A percentile compares a stretch with the other conserved stretches of the same genome.
Conservation (phyloP, 2,113 vertebrate genomes). For the Nematolebias whitei region DNA sequence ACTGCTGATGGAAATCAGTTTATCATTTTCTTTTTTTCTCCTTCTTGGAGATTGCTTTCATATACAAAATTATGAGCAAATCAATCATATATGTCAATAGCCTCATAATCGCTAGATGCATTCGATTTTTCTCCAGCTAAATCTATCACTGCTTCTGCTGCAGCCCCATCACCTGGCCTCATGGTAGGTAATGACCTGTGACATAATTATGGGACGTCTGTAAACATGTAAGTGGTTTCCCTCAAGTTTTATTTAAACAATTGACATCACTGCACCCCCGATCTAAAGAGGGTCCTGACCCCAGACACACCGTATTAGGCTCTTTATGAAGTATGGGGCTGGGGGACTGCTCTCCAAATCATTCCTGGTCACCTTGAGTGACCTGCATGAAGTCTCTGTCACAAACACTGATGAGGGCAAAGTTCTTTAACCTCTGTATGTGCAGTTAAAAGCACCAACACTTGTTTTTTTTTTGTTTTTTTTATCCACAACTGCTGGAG, state of each 20-base stretch:
- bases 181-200: conserved; percentile 75
- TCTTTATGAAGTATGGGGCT: conserved; percentile 78
- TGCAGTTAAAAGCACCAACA: conserved; percentile 48
- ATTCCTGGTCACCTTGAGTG: conserved; percentile 69
- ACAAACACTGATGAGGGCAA: conserved; percentile 72
- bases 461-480: no score
- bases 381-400: conserved; percentile 70
- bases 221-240: conserved; percentile 77
- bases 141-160: conserved; percentile 35
- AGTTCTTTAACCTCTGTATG: conserved; percentile 69
- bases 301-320: conserved; percentile 76
- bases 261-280: conserved; percentile 72
- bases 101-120: conserved; percentile 59
- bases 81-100: conserved; percentile 70
- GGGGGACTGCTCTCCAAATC: conserved; percentile 71
- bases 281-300: conserved; percentile 80
- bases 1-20: conserved; percentile 52
- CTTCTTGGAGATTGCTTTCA: conserved; percentile 48
- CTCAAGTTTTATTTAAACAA: conserved; percentile 83
- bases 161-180: conserved; percentile 59
- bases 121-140: conserved; percentile 62
- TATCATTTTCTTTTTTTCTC: conserved; percentile 40
- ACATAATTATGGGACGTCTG: conserved; percentile 77
- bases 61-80: conserved; percentile 61
- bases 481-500: conserved; percentile 12